Conservation (phyloP, 2,888 invertebrate species). For the Pseudococcus jackbeardsleyi region DNA sequence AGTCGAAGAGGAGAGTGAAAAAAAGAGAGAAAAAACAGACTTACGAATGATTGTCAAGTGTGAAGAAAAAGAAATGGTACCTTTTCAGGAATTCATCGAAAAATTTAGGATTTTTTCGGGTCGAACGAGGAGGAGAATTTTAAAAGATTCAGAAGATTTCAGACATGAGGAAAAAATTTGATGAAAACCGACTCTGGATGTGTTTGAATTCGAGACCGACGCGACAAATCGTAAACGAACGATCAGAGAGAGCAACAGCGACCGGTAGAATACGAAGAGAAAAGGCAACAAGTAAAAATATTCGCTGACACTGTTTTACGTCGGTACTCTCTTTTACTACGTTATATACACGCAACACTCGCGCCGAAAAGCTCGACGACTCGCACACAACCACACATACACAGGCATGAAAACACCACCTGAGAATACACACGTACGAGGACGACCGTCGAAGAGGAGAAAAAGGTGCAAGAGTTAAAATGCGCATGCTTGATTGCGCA, state of each 20-base stretch:
- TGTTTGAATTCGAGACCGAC: constrained; percentile 40
- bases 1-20: neutral
- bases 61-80: constrained; percentile 35
- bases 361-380: constrained; percentile 8
- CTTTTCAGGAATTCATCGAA: constrained; percentile 55
- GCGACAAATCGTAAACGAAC: constrained; percentile 61
- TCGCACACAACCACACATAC: constrained; percentile 52
- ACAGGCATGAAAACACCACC: neutral
- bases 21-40: constrained; percentile 58
- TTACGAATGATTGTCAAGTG: constrained; percentile 62
- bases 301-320: constrained; percentile 57
- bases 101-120: neutral
- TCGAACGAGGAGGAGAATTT: neutral
- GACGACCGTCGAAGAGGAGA: neutral
- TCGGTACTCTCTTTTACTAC: neutral
- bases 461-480: constrained; percentile 19
- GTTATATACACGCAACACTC: neutral
- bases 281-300: constrained; percentile 64
- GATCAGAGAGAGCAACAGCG: constrained; percentile 58
- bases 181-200: constrained; percentile 7
- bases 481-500: constrained; percentile 62
- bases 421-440: constrained; percentile 16
- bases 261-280: constrained; percentile 59
- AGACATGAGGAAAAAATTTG: neutral
- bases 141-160: constrained; percentile 7